Conservation (phyloP, 2,888 invertebrate genomes). For the Lordiphosa fenestrarum region DNA sequence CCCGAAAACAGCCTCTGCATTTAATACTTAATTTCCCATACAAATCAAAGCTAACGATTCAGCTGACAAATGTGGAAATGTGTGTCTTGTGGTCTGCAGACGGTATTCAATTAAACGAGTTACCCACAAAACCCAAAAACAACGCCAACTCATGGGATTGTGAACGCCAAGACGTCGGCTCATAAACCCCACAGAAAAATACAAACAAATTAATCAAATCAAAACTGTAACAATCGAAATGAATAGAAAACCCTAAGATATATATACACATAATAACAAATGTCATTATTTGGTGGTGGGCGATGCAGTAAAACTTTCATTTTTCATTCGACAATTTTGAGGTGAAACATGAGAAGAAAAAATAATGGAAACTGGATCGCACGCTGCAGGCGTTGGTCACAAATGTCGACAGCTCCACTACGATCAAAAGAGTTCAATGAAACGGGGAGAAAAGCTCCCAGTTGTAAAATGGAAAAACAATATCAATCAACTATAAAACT, state of each 20-base stretch:
- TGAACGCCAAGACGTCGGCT: conserved; percentile 24
- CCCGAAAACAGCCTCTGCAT: too few relatives aligned
- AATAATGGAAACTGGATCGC: conserved; percentile 61
- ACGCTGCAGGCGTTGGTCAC: conserved; percentile 38
- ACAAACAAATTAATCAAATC: conserved; percentile 15
- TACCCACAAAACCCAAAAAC: conserved; percentile 1
- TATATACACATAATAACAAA: conserved; percentile 25
- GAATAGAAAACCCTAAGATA: conserved; percentile 8
- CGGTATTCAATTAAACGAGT: conserved; percentile 7
- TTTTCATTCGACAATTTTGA: conserved; percentile 36
- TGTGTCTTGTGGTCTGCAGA: conserved; percentile 2
- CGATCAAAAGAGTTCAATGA: conserved; percentile 49
- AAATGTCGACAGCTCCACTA: conserved; percentile 29
- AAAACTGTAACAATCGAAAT: conserved; percentile 24
- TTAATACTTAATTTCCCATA: too few relatives aligned
- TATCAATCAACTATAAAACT: neutral
- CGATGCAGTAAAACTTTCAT: conserved; percentile 58
- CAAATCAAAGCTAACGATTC: too few relatives aligned
- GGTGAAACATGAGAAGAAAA: conserved; percentile 29
- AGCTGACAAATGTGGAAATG: neutral
- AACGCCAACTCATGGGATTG: conserved; percentile 37
- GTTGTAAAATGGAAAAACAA: conserved; percentile 9
- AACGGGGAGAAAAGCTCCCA: conserved; percentile 33
- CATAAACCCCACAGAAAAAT: conserved; percentile 29
- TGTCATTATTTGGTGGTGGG: conserved; percentile 33